Evolutionary conservation across 2,797 vertebrate genomes (phyloP).

Genomic region (Coregonus ussuriensis): DNA sequence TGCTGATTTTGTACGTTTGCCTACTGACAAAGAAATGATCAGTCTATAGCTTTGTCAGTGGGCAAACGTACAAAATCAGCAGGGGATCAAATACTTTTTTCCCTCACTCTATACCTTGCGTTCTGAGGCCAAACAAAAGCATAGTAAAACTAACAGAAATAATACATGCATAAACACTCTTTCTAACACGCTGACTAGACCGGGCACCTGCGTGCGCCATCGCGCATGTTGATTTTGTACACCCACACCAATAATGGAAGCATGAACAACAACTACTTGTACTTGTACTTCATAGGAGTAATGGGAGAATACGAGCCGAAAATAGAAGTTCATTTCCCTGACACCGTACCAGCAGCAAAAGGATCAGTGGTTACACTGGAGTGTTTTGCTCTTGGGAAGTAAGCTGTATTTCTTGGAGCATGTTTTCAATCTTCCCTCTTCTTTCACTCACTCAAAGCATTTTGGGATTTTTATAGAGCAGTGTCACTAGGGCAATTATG

Average conservation of each 20-base stretch:
- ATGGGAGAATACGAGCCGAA: conserved; percentile 99
- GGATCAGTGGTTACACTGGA: conserved; percentile 90
- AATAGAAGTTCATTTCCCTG: conserved; percentile 96
- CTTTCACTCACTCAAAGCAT: conserved; percentile 48
- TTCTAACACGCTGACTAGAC: too few species aligned
- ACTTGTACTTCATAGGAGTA: conserved; percentile 77
- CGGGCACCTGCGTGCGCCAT: too few species aligned
- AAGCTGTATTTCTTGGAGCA: conserved; percentile 76
- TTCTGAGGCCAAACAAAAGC: too few species aligned
- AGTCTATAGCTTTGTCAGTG: too few species aligned
- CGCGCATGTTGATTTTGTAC: too few species aligned
- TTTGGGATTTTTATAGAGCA: conserved; percentile 42
- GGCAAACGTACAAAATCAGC: too few species aligned
- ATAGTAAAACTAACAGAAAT: too few species aligned
- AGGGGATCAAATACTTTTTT: too few species aligned
- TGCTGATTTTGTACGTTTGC: too few species aligned
- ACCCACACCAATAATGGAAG: conserved; percentile 47
- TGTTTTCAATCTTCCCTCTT: conserved; percentile 61
- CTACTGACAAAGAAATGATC: too few species aligned
- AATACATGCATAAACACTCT: too few species aligned
- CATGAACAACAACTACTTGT: conserved; percentile 55
- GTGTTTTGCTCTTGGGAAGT: conserved; percentile 98
- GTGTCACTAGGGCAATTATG: conserved; percentile 54
- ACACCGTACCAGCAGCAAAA: conserved; percentile 89
- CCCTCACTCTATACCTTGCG: too few species aligned